Evolutionary conservation across 1,140 invertebrate species (phyloP), one percentile per base, ranked within the genome.

Genomic region (Colletes latitarsis): DNA sequence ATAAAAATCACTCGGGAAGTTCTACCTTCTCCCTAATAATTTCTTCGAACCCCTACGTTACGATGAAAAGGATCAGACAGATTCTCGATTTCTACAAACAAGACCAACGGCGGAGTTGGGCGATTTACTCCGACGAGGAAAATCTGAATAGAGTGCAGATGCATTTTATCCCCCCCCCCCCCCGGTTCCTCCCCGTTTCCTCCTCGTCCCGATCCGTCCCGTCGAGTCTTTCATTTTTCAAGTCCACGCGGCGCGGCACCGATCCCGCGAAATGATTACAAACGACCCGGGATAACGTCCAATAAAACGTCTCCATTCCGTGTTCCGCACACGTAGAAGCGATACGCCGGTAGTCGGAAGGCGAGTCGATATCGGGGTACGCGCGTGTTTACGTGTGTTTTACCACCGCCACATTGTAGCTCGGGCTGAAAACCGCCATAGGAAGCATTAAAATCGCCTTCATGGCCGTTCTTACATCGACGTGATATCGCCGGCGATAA

Each of bases 291-390:
- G 79, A 88, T 88, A 88, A 87, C 85, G 81, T 89, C 80, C 86
- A 85, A 88, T 88, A 86, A 88, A 88, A 89, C 77, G 86, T 88
- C 85, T 85, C 82, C 74, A 87, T 89, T 79, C 73, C 81, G 60
- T 69, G 75, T 84, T 79, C 68, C 71, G 66, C 53, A 62, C 69
- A 82, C 71, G 75, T 83, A 82, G 69, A 19, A 17, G n/a, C 70
- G 82, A 85, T 85, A 68, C 72, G 39, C 63, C 62, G 73, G 49
- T 63, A 66, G 19, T 57, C 76, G 60, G 19, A n/a, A 15, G 30
- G 30, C 64, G 72, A 82, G 79, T 78, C 83, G 83, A 85, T 85
- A 82, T 85, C 79, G 71, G 52, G 10, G 30, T 49, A 12, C 49
- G 49, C 49, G 49, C 49, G 60, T 67, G 66, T 84, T 75, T 67